Evolutionary conservation across 2,797 vertebrate genomes (phyloP).

Genomic region (Discoglossus pictus): DNA sequence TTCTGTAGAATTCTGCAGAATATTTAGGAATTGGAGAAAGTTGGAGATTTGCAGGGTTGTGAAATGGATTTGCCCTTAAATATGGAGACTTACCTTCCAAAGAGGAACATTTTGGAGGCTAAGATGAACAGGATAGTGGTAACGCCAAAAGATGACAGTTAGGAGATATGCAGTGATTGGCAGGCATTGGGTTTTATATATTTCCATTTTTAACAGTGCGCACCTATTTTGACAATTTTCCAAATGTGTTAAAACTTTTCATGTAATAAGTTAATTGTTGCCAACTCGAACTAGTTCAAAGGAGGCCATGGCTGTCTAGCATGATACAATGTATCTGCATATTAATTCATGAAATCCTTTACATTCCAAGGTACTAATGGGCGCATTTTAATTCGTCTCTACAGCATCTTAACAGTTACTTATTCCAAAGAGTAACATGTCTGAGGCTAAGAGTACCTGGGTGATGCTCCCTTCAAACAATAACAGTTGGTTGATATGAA

Average conservation of each 20-base stretch:
- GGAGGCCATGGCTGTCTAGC: conserved; percentile 77
- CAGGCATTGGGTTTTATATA: conserved; percentile 74
- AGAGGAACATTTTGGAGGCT: too few species aligned
- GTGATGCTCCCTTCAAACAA: too few species aligned
- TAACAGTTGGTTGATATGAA: too few species aligned
- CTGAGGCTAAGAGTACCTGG: too few species aligned
- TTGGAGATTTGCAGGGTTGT: too few species aligned
- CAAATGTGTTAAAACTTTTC: conserved; percentile 81
- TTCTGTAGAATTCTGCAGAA: too few species aligned
- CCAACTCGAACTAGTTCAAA: conserved; percentile 84
- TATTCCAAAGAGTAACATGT: too few species aligned
- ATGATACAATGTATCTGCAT: conserved; percentile 85
- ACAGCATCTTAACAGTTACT: conserved; percentile 98
- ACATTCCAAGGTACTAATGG: conserved; percentile 94
- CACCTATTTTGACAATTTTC: conserved; percentile 83
- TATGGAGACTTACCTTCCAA: too few species aligned
- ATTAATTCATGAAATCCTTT: conserved; percentile 90
- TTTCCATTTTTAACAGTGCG: conserved; percentile 79
- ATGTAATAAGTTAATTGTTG: conserved; percentile 81
- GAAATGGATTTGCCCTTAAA: too few species aligned
- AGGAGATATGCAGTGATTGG: conserved; percentile 79
- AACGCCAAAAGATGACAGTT: too few species aligned
- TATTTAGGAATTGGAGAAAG: too few species aligned
- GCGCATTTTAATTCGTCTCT: conserved; percentile 99
- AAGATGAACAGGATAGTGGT: too few species aligned